These are phyloP conservation scores for Panulirus ornatus DNA, from an alignment of 1,140 invertebrate species.

Conservation along the genomic window DNA sequence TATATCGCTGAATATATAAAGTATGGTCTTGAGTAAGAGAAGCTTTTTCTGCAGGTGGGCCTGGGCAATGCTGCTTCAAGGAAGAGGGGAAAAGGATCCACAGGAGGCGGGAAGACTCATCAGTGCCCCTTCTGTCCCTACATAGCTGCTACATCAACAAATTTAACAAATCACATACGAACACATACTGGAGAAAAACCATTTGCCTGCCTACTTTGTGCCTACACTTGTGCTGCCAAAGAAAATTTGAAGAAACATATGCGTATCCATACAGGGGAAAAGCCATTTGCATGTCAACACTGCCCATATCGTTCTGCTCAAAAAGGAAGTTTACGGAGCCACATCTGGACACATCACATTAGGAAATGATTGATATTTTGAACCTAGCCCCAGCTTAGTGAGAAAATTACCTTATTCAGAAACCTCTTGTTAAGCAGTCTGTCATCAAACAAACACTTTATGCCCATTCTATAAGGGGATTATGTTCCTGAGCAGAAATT, in stretches of 20 bases:
- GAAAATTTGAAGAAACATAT: conserved; percentile 59
- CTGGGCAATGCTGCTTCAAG: conserved; percentile 17
- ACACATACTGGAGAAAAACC: conserved; percentile 67
- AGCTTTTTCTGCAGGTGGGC: conserved; percentile 59
- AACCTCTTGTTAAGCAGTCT: too few species aligned
- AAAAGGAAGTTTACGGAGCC: conserved; percentile 50
- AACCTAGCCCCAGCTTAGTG: too few species aligned
- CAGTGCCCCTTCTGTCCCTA: conserved; percentile 52
- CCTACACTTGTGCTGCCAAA: conserved; percentile 38
- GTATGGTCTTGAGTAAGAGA: conserved; percentile 43
- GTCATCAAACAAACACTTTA: too few species aligned
- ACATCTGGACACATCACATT: conserved; percentile 52
- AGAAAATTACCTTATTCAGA: too few species aligned
- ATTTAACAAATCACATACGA: conserved; percentile 56
- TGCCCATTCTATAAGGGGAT: too few species aligned
- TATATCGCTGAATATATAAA: too few species aligned
- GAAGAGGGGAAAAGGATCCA: not conserved
- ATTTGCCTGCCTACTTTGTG: conserved; percentile 35
- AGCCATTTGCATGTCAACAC: conserved; percentile 47
- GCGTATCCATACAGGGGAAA: conserved; percentile 47
- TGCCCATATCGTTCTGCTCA: conserved; percentile 49
- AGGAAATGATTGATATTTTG: not conserved
- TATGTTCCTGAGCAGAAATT: too few species aligned
- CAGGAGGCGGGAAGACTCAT: conserved; percentile 15
- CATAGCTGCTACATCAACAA: conserved; percentile 51